Percentiles rank a stretch among this genome's conserved stretches.
phyloP scores from a whole-genome alignment of 2,888 invertebrate species.

The Pyrrhia umbra region DNA sequence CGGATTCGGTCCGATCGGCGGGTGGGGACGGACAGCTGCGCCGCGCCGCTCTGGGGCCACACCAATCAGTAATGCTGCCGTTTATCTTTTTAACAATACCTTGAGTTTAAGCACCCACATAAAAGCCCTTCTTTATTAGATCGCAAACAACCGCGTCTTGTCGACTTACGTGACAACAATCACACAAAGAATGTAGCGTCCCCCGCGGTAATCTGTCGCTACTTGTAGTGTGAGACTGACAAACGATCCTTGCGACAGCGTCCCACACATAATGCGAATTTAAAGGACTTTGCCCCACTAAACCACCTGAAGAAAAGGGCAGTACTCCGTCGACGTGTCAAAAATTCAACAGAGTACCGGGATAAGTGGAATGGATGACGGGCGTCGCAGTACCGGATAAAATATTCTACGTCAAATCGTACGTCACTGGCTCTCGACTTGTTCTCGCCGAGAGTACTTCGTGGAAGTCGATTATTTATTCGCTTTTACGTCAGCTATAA shows the following conservation, averaged over 20 bases:
- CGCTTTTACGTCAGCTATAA: conserved; percentile 84
- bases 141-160: conserved; percentile 47
- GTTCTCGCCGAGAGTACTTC: conserved; percentile 86
- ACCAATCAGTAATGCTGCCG: conserved; percentile 43
- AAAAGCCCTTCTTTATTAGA: conserved; percentile 38
- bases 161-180: conserved; percentile 55
- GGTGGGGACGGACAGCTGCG: conserved; percentile 75
- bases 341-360: conserved; percentile 88
- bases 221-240: conserved; percentile 67
- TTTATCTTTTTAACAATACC: conserved; percentile 42
- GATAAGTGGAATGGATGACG: conserved; percentile 89
- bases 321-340: conserved; percentile 84
- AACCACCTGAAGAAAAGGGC: conserved; percentile 86
- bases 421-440: conserved; percentile 88
- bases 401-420: conserved; percentile 90
- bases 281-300: conserved; percentile 84
- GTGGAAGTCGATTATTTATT: conserved; percentile 89
- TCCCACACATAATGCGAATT: conserved; percentile 79
- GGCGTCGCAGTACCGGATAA: conserved; percentile 83
- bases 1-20: conserved; percentile 85
- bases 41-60: conserved; percentile 50
- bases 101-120: conserved; percentile 32
- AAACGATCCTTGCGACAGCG: conserved; percentile 66
- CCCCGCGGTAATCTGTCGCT: conserved; percentile 64
- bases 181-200: conserved; percentile 46